Base-by-base conservation (phyloP, 2,797 vertebrate genomes). In the Gobio occitaniae region DNA sequence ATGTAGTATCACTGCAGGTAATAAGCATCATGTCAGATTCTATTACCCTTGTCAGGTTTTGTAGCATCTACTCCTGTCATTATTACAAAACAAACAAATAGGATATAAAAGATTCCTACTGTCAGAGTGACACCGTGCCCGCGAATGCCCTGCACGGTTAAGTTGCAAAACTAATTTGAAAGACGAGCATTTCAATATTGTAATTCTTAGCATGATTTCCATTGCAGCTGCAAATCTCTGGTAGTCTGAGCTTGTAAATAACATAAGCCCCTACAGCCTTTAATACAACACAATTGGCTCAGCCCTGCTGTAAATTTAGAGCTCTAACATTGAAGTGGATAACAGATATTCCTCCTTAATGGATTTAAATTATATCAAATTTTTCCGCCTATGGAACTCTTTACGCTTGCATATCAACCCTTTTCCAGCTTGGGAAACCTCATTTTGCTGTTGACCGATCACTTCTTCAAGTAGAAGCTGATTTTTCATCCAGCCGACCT, bases 1-100 rank as follows among this genome's bases (percentile, higher is more conserved):
- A 78, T 72, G 76, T 83, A 86, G 87, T 86, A 92, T 94, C 91
- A 90, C 92, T 78, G 89, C 83, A 87, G 78, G 87, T 93, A 93
- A 94, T 92, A 91, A 90, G 90, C 90, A 90, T 84, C 65, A 87
- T 92, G 92, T 94, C 93, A 91, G 89, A 84, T 80, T 74, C 75
- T 68, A 59, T 85, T 80, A 85, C 63, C 65, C 76, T 44, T 3
- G 36, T 59, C 48, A 78, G 21, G 36, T 38, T 72, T 36, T 11
- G 44, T 71, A 69, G 25, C 83, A 38, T 79, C 76, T 17, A 72
- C 54, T 82, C 4, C n/a, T 63, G 68, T 21, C 77, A 71, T 79
- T 72, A 38, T 17, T 25, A 71, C 54, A 74, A 29, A 54, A 71
- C 68, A 65, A 72, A 65, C n/a, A 54, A 72, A 63, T 16, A 5